Base-by-base conservation (phyloP, 2,888 invertebrate species). In the Spilosoma lubricipeda region DNA sequence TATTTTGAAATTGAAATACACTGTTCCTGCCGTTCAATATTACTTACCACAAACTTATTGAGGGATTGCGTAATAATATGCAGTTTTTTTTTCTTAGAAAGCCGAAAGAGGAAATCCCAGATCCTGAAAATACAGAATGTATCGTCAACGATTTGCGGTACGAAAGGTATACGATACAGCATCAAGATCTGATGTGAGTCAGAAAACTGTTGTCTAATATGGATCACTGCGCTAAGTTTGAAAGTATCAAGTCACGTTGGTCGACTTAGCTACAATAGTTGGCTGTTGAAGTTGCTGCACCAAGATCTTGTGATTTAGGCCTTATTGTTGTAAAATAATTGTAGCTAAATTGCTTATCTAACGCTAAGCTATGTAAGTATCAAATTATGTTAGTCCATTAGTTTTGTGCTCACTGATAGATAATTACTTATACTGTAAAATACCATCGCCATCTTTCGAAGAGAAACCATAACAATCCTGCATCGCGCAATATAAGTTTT, bases 161-260 rank as follows among this genome's bases (percentile, higher is more conserved):
- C 36, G 94, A 94, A 73, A 88, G 94, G 87, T 96, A 93, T 74
- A 87, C 89, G 74, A 89, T 95, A 70, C 90, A 88, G 1, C 90
- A 93, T 78, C 96, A 96, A 80, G 93, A 96, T 82, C 86, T 95
- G 33, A 85, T 95, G 96, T 96, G 82, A 96, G 96, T 82, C 48
- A 9, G 20, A 18, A 20, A n/a, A 15, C 42, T 68, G 15, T 20
- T 67, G 20, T 67, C 3, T 52, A 3, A 48, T 66, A 67, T 18
- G 42, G 4, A 15, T 30, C 15, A 56, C 63, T 68, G 33, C 23
- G 63, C 45, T 70, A 70, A 7, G 5, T 30, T 63, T 30, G 2
- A 18, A 63, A 63, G 30, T 18, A 63, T 63, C 63, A 30, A 63
- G 18, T 30, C 15, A 63, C 18, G 7, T 30, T 30, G 63, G 63